Percentiles rank a stretch among this genome's conserved stretches.
Evolutionary conservation across 2,113 vertebrate genomes (phyloP).

Genomic region (Heptranchias perlo): DNA sequence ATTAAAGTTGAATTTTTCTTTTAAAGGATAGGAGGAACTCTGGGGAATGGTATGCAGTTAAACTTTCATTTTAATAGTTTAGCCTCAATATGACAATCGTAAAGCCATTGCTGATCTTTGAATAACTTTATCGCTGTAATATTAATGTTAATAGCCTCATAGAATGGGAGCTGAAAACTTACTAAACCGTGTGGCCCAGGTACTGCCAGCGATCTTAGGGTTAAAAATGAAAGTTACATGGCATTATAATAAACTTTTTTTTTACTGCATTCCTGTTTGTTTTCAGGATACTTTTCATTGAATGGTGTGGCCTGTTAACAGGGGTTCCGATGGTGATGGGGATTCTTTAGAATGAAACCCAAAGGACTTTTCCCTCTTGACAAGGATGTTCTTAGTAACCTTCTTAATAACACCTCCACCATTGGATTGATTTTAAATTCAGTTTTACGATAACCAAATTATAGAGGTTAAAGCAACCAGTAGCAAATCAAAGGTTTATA

Average conservation of each 20-base stretch:
- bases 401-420: background rate
- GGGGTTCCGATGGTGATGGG: background rate
- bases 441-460: background rate
- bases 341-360: background rate
- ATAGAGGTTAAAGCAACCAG: background rate
- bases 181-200: background rate
- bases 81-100: background rate
- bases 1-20: background rate
- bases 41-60: background rate
- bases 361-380: background rate
- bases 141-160: background rate
- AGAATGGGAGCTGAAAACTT: background rate
- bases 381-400: background rate
- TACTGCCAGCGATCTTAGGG: background rate
- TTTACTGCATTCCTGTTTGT: background rate
- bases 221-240: background rate
- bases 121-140: background rate
- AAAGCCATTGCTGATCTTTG: background rate
- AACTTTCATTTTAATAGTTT: background rate
- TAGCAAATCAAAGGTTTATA: conserved; percentile 1
- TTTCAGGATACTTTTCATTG: background rate
- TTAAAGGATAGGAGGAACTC: background rate
- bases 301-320: background rate
- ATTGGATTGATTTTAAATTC: background rate
- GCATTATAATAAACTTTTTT: background rate